Evolutionary conservation across 1,140 invertebrate genomes (phyloP), one percentile per base, ranked within the genome.

Genomic region (Caenorhabditis inopinata): DNA sequence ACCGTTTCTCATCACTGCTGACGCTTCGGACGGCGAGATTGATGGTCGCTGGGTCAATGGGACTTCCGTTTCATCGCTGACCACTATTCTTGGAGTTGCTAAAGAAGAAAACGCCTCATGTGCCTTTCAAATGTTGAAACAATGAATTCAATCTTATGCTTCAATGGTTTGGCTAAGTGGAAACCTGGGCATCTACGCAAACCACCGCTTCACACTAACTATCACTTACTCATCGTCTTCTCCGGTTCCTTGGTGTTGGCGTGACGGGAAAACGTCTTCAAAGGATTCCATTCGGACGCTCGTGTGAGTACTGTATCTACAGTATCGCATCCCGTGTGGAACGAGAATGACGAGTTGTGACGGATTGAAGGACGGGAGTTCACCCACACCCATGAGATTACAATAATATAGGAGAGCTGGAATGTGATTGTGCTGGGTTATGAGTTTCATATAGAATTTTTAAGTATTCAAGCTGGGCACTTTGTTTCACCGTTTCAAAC

Each of bases 351-450:
- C 6, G 62, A 78, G 35, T 35, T 73, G 42, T 35, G 35, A 62
- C 81, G 82, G 38, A 84, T 68, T n/a, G 83, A 84, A 12, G 86
- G 86, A 12, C 78, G 76, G n/a, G 85, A 87, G 78, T 87, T 87
- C 25, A 85, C 62, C 62, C 84, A 87, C 14, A 87, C 86, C 86
- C 86, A 87, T 23, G 82, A 83, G 62, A 86, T 84, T 16, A 87
- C 85, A 23, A 87, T 82, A n/a, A 87, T 42, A 76, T 87, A 87
- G 79, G 83, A 86, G 4, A 88, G 27, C 87, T 88, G 73, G 38
- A 47, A 32, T 32, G n/a, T n/a, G n/a, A n/a, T n/a, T n/a, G n/a
- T n/a, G n/a, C n/a, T n/a, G n/a, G n/a, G n/a, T n/a, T n/a, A n/a
- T n/a, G n/a, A n/a, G n/a, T 48, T 48, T 48, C 46, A 7, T 47